Base-by-base conservation (phyloP, 2,888 invertebrate genomes). In the Heliconius charithonia region DNA sequence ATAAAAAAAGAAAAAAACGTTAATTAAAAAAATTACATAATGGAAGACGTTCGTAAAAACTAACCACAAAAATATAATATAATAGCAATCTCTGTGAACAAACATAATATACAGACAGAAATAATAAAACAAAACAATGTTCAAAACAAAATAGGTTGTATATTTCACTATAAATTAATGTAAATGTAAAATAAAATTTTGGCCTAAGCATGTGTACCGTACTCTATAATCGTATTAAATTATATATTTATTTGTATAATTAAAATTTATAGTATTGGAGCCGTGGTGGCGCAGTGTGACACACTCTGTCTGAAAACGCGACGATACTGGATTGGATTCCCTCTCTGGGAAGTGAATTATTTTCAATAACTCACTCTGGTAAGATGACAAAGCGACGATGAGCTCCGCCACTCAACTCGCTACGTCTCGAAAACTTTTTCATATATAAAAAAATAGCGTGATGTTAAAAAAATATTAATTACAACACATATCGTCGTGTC, bases 21-120 rank as follows among this genome's bases (percentile, higher is more conserved):
- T 87, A 87, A 86, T 84, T 86, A 87, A 85, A 86, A 79, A 80
- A 82, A 80, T 80, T 79, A 83, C 77, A 83, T 86, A 87, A 88
- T 93, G 93, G 92, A 93, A 93, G 92, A 93, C 93, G 82, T 89
- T 88, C 88, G 84, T 87, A 86, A 84, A 84, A 74, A 87, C 69
- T 25, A 73, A 76, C 45, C 27, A 78, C 25, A 56, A 63, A 78
- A 77, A 71, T 70, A 75, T 69, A 72, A 79, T 71, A 80, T 85
- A 83, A 85, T 85, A 86, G 86, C 86, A 86, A 87, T 88, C 81
- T 84, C 88, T 87, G 89, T 86, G 90, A 87, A 90, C 91, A 92
- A 92, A 93, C 69, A 69, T 41, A 92, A 93, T 92, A 92, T 93
- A 92, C 92, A 93, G 88, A 93, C 87, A 91, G 88, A 87, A 85